Evolutionary conservation across 2,797 vertebrate species (phyloP), one percentile per base, ranked within the genome.

Genomic region (Pempheris klunzingeri): DNA sequence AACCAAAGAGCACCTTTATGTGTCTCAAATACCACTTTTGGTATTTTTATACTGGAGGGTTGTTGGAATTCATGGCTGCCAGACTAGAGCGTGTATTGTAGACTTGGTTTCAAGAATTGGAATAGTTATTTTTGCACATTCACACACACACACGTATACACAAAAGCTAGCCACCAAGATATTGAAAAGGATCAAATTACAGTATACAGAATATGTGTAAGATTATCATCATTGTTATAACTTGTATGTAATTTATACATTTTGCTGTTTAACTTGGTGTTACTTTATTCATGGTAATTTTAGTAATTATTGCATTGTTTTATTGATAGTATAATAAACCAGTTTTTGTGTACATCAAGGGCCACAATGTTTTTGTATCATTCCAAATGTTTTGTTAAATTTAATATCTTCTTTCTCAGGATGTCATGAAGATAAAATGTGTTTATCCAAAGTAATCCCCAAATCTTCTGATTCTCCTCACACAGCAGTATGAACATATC

Each of bases 401-500:
- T 12, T 30, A 17, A 47, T 24, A 20, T 26, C 47, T 52, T 1
- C 7, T 7, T 20, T 74, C 6, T 55, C 24, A 54, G 26, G 34
- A n/a, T 30, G 24, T 44, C 14, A 30, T 20, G 18, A 58, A 58
- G 14, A 12, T 22, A 22, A 30, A 43, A 4, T 39, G 17, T 4
- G 13, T 34, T 28, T 28, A 36, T 39, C 17, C 7, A 44, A 74
- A 41, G 2, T 15, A 59, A 61, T 57, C 2, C 20, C 8, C 34
- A 6, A 28, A 17, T 53, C 0, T 68, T 76, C 36, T 81, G 7
- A 46, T 70, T 18, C 59, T 61, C 30, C 34, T 54, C 28, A 44
- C 52, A 52, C 82, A 90, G 83, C 72, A 77, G 0, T 2, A 89
- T 87, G 86, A 87, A 80, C 44, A 13, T 0, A 18, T 67, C 76